Evolutionary conservation across 2,797 vertebrate genomes (phyloP).

Genomic region (Monodelphis domestica): DNA sequence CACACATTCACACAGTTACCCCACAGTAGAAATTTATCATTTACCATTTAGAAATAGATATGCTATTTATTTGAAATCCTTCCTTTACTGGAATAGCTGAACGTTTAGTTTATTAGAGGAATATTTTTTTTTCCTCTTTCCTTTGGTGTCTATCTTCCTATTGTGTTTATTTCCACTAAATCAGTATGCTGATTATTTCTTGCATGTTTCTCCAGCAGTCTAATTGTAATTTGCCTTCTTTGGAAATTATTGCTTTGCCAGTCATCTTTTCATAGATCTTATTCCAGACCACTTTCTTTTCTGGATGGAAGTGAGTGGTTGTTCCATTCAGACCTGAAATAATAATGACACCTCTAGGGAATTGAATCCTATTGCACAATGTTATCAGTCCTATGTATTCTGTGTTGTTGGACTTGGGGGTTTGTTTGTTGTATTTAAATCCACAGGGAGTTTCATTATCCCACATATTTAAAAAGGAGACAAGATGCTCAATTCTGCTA

Average conservation of each 20-base stretch:
- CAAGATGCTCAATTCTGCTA: neutral
- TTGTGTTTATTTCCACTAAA: conserved; percentile 7
- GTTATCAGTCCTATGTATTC: conserved; percentile 12
- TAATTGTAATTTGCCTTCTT: conserved; percentile 72
- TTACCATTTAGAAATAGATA: neutral
- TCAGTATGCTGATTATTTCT: conserved; percentile 44
- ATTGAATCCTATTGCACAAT: conserved; percentile 37
- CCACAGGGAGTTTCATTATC: neutral
- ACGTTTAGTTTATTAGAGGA: neutral
- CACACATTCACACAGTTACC: too few species aligned
- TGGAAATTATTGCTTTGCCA: conserved; percentile 65
- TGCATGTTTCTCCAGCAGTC: conserved; percentile 55
- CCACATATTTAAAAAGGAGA: conserved; percentile 12
- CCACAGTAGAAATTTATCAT: neutral
- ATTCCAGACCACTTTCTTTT: conserved; percentile 73
- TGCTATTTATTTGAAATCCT: neutral
- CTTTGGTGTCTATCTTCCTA: neutral
- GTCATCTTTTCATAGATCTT: conserved; percentile 56
- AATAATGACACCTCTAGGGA: conserved; percentile 65
- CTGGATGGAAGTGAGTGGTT: conserved; percentile 63
- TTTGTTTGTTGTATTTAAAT: conserved; percentile 4
- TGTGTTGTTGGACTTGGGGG: neutral
- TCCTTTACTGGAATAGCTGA: neutral
- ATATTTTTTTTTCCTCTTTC: neutral
- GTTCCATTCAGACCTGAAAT: conserved; percentile 75